Conservation (phyloP, 2,113 vertebrate genomes). For the Vanacampus margaritifer region DNA sequence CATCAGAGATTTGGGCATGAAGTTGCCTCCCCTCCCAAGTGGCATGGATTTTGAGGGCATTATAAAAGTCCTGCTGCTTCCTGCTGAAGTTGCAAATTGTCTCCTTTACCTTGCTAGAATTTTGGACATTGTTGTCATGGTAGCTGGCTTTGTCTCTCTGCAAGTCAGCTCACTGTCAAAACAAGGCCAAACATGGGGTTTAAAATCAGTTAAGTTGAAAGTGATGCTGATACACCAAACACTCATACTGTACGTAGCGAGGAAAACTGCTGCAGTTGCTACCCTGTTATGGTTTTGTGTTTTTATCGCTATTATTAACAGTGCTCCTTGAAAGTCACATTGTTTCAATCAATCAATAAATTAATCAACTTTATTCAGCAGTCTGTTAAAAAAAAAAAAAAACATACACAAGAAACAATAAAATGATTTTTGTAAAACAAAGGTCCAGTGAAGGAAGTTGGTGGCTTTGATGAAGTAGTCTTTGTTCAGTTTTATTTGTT, state of each 20-base stretch:
- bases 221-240: not conserved
- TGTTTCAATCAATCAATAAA: too few species aligned
- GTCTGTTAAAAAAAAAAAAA: too few species aligned
- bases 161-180: constrained; percentile 1
- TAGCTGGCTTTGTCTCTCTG: not conserved
- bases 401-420: too few species aligned
- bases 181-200: not conserved
- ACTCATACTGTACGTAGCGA: not conserved
- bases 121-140: constrained; percentile 2
- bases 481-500: not conserved
- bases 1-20: not conserved
- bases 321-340: not conserved
- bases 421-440: too few species aligned
- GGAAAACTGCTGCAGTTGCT: not conserved
- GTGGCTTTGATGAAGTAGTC: not conserved
- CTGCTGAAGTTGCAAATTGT: constrained; percentile 2
- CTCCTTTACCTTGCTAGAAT: not conserved
- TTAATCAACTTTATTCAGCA: too few species aligned
- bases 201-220: not conserved
- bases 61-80: not conserved
- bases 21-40: not conserved
- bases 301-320: not conserved
- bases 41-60: not conserved
- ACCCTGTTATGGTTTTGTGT: not conserved
- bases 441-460: not conserved